phyloP scores from a whole-genome alignment of 1,140 invertebrate genomes.

The Homalodisca vitripennis region DNA sequence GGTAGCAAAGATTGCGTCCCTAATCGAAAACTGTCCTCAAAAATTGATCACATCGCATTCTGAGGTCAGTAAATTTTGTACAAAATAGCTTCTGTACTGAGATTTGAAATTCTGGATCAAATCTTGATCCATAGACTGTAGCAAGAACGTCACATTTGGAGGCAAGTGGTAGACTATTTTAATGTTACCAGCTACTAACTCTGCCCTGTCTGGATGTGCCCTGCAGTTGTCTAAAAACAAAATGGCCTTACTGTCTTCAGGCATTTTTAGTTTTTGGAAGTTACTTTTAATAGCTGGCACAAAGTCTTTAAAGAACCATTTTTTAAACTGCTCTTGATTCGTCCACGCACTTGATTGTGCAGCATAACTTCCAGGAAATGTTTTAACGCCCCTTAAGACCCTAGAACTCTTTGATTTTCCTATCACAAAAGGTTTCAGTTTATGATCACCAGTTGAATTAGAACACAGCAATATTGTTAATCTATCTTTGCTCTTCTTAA shows the following conservation, averaged over 20 bases:
- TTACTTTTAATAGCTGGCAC: conserved; percentile 27
- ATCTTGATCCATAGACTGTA: conserved; percentile 51
- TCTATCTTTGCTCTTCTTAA: conserved; percentile 28
- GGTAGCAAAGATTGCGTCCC: conserved; percentile 4
- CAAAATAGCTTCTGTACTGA: conserved; percentile 37
- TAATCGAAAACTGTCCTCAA: not conserved
- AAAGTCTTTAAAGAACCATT: conserved; percentile 38
- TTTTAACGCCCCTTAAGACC: conserved; percentile 51
- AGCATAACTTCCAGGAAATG: conserved; percentile 48
- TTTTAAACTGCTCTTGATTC: conserved; percentile 45
- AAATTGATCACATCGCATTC: not conserved
- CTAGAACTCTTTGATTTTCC: conserved; percentile 51
- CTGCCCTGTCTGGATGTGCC: conserved; percentile 36
- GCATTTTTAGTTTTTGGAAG: conserved; percentile 26
- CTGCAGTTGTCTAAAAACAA: conserved; percentile 46
- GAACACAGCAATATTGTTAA: conserved; percentile 26
- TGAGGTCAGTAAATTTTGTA: not conserved
- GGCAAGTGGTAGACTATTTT: conserved; percentile 47
- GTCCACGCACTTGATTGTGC: conserved; percentile 54
- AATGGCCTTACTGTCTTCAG: conserved; percentile 41
- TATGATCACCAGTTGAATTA: conserved; percentile 32
- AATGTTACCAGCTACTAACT: conserved; percentile 36
- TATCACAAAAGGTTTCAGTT: conserved; percentile 45
- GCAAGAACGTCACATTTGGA: conserved; percentile 48
- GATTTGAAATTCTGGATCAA: conserved; percentile 46